Percentiles rank a stretch among this genome's conserved stretches.
These are phyloP conservation scores for Pimpla rufipes DNA, from an alignment of 2,888 invertebrate species.

Conservation along the genomic window DNA sequence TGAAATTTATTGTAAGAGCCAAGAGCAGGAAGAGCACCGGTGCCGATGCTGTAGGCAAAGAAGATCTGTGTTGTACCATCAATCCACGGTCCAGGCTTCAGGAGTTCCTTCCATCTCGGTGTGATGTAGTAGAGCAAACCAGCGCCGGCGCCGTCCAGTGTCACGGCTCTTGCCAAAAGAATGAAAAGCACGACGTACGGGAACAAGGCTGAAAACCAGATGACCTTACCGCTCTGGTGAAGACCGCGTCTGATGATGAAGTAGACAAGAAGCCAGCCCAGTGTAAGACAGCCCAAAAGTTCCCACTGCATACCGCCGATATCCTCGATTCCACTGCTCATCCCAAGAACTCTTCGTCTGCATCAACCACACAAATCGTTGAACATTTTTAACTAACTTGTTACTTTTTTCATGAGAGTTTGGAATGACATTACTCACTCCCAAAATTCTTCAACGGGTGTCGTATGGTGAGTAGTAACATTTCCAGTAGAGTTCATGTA, in stretches of 20 bases:
- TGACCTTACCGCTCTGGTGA: constrained; percentile 92
- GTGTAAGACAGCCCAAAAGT: constrained; percentile 88
- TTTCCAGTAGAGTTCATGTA: constrained; percentile 57
- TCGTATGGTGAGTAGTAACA: constrained; percentile 79
- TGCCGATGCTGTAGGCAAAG: constrained; percentile 92
- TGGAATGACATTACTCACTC: constrained; percentile 86
- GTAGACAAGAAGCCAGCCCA: constrained; percentile 91
- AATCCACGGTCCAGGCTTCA: constrained; percentile 89
- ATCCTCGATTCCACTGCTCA: constrained; percentile 88
- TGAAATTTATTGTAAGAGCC: constrained; percentile 92
- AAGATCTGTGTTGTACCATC: constrained; percentile 93
- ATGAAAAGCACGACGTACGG: constrained; percentile 90
- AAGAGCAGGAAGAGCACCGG: constrained; percentile 91
- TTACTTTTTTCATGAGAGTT: not conserved
- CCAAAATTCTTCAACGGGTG: constrained; percentile 88
- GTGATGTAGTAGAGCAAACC: constrained; percentile 90
- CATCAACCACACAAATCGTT: constrained; percentile 77
- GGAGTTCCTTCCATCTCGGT: constrained; percentile 87
- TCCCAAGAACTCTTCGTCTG: constrained; percentile 88
- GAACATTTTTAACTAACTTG: not conserved
- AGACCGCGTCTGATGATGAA: constrained; percentile 91
- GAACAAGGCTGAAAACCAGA: constrained; percentile 92
- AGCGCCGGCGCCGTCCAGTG: constrained; percentile 88
- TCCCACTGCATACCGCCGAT: constrained; percentile 90
- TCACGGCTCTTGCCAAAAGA: constrained; percentile 89